These are phyloP conservation scores for Microcebus tavaratra DNA, from an alignment of 2,113 vertebrate genomes.

Conservation along the genomic window DNA sequence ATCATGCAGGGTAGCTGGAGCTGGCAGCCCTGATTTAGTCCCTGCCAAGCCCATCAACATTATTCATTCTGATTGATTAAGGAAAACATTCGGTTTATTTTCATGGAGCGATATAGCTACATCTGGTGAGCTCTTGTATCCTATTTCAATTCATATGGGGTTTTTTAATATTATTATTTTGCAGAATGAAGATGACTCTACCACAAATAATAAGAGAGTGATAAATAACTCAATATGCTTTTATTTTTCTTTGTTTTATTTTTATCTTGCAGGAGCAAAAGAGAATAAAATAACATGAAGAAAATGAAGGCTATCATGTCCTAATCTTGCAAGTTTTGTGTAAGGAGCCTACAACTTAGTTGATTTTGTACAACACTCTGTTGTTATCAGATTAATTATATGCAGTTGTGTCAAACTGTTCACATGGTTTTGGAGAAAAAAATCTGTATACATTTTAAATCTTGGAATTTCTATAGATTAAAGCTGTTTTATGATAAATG, in stretches of 20 bases:
- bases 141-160: slow-evolving; percentile 64
- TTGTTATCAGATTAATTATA: slow-evolving; percentile 54
- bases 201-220: slow-evolving; percentile 56
- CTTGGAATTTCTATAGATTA: background rate
- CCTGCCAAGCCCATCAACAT: slow-evolving; percentile 66
- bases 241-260: slow-evolving; percentile 9
- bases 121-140: slow-evolving; percentile 57
- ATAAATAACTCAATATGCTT: slow-evolving; percentile 63
- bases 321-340: slow-evolving; percentile 46
- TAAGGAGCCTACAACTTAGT: background rate
- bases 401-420: slow-evolving; percentile 5
- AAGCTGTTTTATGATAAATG: slow-evolving; percentile 35
- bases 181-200: slow-evolving; percentile 47
- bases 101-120: slow-evolving; percentile 61
- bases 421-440: background rate
- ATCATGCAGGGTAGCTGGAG: slow-evolving; percentile 3
- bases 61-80: slow-evolving; percentile 80
- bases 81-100: slow-evolving; percentile 73
- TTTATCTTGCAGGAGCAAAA: slow-evolving; percentile 44
- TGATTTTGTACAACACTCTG: slow-evolving; percentile 43
- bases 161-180: slow-evolving; percentile 62
- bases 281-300: slow-evolving; percentile 60
- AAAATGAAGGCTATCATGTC: slow-evolving; percentile 41
- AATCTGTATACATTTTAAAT: slow-evolving; percentile 55
- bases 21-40: slow-evolving; percentile 67